A percentile compares a stretch with the other conserved stretches of the same genome.
Conservation (phyloP, 1,140 invertebrate genomes). For the Cataglyphis hispanica region DNA sequence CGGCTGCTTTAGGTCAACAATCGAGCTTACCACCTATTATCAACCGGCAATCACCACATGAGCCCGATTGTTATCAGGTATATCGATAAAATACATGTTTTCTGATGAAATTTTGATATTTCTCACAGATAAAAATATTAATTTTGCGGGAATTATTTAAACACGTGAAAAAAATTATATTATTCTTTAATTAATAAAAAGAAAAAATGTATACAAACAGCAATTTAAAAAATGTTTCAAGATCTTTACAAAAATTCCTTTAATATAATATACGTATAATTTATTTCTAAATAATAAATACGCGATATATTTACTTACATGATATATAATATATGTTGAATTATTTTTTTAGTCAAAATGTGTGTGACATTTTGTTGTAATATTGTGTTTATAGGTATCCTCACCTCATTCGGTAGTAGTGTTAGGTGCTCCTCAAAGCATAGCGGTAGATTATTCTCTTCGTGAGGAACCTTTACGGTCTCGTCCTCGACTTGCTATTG, state of each 20-base stretch:
- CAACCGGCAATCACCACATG: slow-evolving; percentile 75
- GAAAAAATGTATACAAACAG: neutral
- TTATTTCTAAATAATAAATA: too few relatives aligned
- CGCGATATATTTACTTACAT: neutral
- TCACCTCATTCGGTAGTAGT: slow-evolving; percentile 83
- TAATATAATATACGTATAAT: too few relatives aligned
- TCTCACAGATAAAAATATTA: neutral
- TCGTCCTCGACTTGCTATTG: slow-evolving; percentile 87
- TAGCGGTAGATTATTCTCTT: slow-evolving; percentile 88
- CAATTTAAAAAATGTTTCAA: neutral
- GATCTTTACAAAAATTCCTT: too few relatives aligned
- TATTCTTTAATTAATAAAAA: neutral
- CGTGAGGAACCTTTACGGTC: slow-evolving; percentile 82
- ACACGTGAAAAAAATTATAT: neutral
- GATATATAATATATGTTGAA: slow-evolving; percentile 36
- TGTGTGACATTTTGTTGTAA: too few relatives aligned
- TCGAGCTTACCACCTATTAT: slow-evolving; percentile 69
- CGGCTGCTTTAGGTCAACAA: slow-evolving; percentile 74
- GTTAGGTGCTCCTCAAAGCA: slow-evolving; percentile 87
- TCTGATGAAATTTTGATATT: neutral
- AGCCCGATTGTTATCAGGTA: slow-evolving; percentile 81
- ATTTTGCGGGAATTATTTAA: neutral
- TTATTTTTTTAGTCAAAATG: slow-evolving; percentile 4
- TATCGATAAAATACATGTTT: slow-evolving; percentile 4
- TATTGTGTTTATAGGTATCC: slow-evolving; percentile 67